Evolutionary conservation across 2,797 vertebrate species (phyloP).

Genomic region (Sebastes diploproa): DNA sequence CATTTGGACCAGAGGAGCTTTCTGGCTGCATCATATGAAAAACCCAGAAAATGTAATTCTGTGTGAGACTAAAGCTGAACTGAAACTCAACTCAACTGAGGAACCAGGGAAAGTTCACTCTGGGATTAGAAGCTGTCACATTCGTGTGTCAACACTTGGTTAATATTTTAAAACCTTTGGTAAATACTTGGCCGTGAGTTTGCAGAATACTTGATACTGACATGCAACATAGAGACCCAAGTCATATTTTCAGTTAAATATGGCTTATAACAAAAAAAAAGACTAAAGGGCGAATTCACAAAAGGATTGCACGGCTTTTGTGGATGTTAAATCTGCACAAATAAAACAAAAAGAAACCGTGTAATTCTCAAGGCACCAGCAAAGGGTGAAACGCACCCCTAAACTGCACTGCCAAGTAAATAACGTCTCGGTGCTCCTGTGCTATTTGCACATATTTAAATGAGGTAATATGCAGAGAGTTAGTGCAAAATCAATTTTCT

Average conservation of each 20-base stretch:
- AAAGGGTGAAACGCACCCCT: neutral
- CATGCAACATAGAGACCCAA: neutral
- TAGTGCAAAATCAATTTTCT: neutral
- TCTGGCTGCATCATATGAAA: neutral
- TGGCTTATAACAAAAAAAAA: neutral
- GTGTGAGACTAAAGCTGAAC: constrained; percentile 5
- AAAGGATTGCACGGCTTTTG: neutral
- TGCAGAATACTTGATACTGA: neutral
- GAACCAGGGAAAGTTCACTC: neutral
- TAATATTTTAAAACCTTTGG: constrained; percentile 1
- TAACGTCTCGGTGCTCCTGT: neutral
- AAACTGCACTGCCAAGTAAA: neutral
- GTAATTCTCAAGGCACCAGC: neutral
- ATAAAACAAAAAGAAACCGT: neutral
- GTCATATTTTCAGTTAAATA: neutral
- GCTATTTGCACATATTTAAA: neutral
- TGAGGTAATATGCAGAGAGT: neutral
- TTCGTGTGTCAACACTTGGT: neutral
- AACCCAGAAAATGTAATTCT: neutral
- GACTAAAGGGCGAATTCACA: neutral
- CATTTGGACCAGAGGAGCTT: constrained; percentile 15
- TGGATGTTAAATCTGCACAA: neutral
- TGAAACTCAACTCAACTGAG: constrained; percentile 13
- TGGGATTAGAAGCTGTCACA: neutral
- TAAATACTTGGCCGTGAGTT: neutral